A percentile compares a stretch with the other conserved stretches of the same genome.
These are phyloP conservation scores for Nephrotoma guestfalica DNA, from an alignment of 2,888 invertebrate genomes.

Conservation along the genomic window DNA sequence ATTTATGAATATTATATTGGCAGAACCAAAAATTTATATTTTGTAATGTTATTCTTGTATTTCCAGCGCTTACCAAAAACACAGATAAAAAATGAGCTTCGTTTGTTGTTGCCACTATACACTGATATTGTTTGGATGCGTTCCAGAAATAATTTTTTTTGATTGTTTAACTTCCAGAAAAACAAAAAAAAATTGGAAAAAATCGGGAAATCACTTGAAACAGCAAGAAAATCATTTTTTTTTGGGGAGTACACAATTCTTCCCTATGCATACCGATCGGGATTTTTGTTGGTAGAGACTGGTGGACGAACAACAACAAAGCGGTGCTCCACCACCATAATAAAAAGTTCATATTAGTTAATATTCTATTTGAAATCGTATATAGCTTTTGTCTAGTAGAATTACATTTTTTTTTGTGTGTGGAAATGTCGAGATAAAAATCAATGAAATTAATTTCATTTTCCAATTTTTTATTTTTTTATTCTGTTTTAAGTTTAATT, in stretches of 20 bases:
- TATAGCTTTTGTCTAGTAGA: not conserved
- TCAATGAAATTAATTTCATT: not conserved
- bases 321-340: not conserved
- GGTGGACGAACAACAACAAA: not conserved
- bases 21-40: not conserved
- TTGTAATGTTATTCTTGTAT: not conserved
- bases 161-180: not conserved
- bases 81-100: not conserved
- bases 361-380: not conserved
- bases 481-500: not conserved
- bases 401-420: not conserved
- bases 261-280: not conserved
- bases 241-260: not conserved
- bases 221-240: not conserved
- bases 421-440: not conserved
- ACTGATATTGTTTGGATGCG: not conserved
- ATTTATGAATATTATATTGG: not conserved
- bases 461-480: not conserved
- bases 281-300: not conserved
- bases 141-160: not conserved
- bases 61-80: not conserved
- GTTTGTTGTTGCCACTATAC: not conserved
- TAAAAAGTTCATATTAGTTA: not conserved
- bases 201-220: not conserved
- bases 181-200: not conserved